phyloP scores from a whole-genome alignment of 1,140 invertebrate genomes.

The Camponotus pennsylvanicus region DNA sequence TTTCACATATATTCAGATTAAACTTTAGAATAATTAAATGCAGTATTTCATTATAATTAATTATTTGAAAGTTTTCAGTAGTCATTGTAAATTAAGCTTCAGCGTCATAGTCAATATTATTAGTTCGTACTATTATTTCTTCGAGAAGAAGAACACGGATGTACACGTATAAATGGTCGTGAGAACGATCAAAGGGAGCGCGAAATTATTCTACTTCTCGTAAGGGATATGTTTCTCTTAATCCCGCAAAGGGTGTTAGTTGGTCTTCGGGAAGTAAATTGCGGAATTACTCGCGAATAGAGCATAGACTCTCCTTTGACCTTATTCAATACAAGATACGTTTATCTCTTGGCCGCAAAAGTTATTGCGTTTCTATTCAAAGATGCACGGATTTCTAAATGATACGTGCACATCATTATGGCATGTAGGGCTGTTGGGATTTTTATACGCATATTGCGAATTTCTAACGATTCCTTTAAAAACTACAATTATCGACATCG shows the following conservation, averaged over 20 bases:
- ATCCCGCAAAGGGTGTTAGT: slow-evolving; percentile 35
- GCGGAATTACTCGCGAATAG: not conserved
- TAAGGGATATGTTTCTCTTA: slow-evolving; percentile 33
- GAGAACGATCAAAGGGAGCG: slow-evolving; percentile 46
- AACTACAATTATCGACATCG: not conserved
- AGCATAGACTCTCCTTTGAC: slow-evolving; percentile 26
- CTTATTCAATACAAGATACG: slow-evolving; percentile 21
- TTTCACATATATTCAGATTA: not conserved
- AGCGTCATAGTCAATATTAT: not conserved
- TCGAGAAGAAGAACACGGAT: not conserved
- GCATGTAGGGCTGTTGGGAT: not conserved
- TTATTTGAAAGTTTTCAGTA: not conserved
- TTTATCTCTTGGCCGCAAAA: slow-evolving; percentile 11
- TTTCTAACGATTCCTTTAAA: not conserved
- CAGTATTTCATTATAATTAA: not conserved
- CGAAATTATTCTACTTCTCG: slow-evolving; percentile 44
- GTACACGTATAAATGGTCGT: slow-evolving; percentile 21
- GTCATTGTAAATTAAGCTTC: not conserved
- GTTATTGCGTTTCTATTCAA: slow-evolving; percentile 1
- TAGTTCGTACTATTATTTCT: slow-evolving; percentile 7
- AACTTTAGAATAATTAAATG: not conserved
- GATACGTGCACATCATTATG: not conserved
- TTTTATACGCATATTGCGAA: not conserved
- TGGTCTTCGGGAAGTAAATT: slow-evolving; percentile 34
- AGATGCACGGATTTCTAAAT: slow-evolving; percentile 19